phyloP scores from a whole-genome alignment of 2,113 vertebrate species.

The Catharus bicknelli region DNA sequence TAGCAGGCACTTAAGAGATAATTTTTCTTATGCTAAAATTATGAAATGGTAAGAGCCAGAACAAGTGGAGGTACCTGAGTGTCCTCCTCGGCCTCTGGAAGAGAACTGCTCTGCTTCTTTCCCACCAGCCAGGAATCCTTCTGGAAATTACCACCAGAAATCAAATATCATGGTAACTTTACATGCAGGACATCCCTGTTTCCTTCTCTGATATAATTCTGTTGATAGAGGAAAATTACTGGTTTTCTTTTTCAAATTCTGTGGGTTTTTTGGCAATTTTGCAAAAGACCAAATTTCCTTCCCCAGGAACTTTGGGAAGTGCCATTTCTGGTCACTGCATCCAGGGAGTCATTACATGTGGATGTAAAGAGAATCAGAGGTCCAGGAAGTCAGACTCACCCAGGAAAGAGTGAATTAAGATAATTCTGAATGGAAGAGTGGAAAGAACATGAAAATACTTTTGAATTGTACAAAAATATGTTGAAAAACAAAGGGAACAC shows the following conservation, averaged over 20 bases:
- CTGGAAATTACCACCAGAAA: not conserved
- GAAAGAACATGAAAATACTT: not conserved
- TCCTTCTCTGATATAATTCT: not conserved
- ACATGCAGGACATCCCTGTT: not conserved
- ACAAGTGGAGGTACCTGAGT: not conserved
- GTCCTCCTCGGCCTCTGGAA: not conserved
- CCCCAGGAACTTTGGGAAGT: not conserved
- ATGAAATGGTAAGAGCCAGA: not conserved
- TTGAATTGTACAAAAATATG: not conserved
- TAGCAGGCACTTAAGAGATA: not conserved
- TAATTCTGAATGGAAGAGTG: not conserved
- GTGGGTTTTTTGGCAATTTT: not conserved
- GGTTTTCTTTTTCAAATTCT: not conserved
- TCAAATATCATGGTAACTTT: rapidly evolving
- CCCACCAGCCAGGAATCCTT: not conserved
- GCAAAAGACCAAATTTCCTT: not conserved
- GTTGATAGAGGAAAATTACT: not conserved
- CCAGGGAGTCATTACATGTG: not conserved
- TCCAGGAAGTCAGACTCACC: not conserved
- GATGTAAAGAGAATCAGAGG: not conserved
- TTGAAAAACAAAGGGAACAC: not conserved
- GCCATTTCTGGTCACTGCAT: not conserved
- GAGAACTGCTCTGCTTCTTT: rapidly evolving
- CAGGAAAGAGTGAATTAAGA: not conserved
- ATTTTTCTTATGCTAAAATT: not conserved